Evolutionary conservation across 2,888 invertebrate genomes (phyloP), one percentile per base, ranked within the genome.

Genomic region (Diabrotica balteata): DNA sequence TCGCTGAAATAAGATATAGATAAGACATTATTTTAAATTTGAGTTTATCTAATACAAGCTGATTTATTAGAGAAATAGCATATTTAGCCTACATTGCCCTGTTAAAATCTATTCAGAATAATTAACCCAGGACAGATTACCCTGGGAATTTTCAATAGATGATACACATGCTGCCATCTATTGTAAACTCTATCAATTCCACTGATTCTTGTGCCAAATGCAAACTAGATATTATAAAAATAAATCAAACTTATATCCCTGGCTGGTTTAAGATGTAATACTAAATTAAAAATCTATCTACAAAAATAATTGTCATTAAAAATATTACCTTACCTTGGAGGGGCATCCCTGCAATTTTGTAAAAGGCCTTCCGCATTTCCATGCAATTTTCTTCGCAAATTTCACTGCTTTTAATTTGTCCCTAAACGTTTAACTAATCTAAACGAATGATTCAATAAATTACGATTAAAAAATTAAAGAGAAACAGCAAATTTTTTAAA

Each of bases 131-230:
- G 47, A 47, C 47, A 47, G 47, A 57, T 59, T 64, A 59, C 58
- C 58, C 64, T 64, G 58, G 58, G 64, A 64, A 64, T 64, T 58
- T 64, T 46, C 52, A 52, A 52, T 58, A 64, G 51, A 58, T 64
- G 52, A 45, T 50, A 58, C 64, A 46, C 8, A n/a, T 10, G 58
- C 45, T 46, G 64, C 64, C 64, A 64, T 64, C 64, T 64, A 54
- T 58, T 64, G 32, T 22, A 42, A 42, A 32, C 58, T 58, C 32
- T 8, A 58, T 58, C 58, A 58, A 17, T 46, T 46, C 8, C 11
- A 17, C 22, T 47, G 22, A 59, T 58, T 64, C 47, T 64, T 64
- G 64, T 64, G 64, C 64, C 64, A 64, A 64, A 64, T 64, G 64
- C 64, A 58, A 64, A 64, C 51, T 64, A 51, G 58, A 64, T 64